Percentiles rank a stretch among this genome's conserved stretches.
These are phyloP conservation scores for Palythoa grandiflora DNA, from an alignment of 92 coral and sea anemone genomes.

Conservation along the genomic window DNA sequence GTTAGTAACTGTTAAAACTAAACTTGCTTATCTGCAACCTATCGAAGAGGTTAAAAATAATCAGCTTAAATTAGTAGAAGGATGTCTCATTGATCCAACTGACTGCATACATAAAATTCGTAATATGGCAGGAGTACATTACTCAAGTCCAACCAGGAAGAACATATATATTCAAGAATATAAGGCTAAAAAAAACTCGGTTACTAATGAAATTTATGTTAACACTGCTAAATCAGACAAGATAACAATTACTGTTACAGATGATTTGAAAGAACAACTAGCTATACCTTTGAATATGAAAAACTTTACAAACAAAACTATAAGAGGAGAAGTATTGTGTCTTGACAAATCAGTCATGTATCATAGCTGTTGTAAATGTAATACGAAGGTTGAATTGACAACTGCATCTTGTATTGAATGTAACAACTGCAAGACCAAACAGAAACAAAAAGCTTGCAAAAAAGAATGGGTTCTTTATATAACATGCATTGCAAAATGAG, in stretches of 20 bases:
- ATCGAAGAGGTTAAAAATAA: conserved; percentile 6
- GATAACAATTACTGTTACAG: conserved; percentile 24
- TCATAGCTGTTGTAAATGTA: conserved; percentile 44
- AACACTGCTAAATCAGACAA: conserved; percentile 18
- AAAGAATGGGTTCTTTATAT: conserved; percentile 33
- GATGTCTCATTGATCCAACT: conserved; percentile 9
- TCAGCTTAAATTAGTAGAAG: conserved; percentile 9
- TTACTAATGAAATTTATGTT: background rate
- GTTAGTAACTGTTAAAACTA: conserved; percentile 11
- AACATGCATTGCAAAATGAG: background rate
- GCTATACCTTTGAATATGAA: conserved; percentile 35
- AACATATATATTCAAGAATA: conserved; percentile 12
- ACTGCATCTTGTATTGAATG: conserved; percentile 8
- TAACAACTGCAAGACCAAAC: conserved; percentile 19
- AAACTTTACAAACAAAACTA: conserved; percentile 41
- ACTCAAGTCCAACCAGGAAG: background rate
- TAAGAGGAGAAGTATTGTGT: conserved; percentile 26
- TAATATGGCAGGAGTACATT: background rate
- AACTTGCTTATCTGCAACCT: conserved; percentile 3
- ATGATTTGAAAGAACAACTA: conserved; percentile 49
- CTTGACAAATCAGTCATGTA: conserved; percentile 31
- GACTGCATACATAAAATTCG: background rate
- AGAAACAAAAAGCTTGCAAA: conserved; percentile 35
- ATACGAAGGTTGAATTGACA: conserved; percentile 37
- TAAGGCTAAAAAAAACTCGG: background rate